Percentiles rank a stretch among this genome's conserved stretches.
phyloP scores from a whole-genome alignment of 2,113 vertebrate genomes.

The Carlito syrichta region DNA sequence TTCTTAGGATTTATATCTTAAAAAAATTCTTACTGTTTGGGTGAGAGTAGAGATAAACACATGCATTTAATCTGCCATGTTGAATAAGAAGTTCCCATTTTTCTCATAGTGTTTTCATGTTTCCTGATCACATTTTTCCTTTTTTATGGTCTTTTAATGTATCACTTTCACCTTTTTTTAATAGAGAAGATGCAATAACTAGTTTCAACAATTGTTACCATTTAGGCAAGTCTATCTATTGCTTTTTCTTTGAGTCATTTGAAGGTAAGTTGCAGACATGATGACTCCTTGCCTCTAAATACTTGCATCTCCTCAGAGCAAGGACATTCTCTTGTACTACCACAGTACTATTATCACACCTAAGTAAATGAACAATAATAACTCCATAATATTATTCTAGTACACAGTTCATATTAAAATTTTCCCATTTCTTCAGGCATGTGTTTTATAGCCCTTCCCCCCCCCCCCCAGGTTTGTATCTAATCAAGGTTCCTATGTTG shows the following conservation, averaged over 20 bases:
- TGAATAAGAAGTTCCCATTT: neutral
- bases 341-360: neutral
- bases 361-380: neutral
- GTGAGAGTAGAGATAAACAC: neutral
- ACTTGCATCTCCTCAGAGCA: neutral
- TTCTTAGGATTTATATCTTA: neutral
- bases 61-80: neutral
- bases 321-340: neutral
- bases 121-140: neutral
- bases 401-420: neutral
- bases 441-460: neutral
- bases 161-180: neutral
- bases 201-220: neutral
- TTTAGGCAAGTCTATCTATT: neutral
- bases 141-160: neutral
- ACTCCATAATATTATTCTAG: no score
- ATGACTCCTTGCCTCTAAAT: neutral
- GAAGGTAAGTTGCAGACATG: neutral
- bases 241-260: neutral
- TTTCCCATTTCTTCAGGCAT: neutral
- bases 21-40: neutral
- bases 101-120: neutral
- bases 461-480: neutral
- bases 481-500: neutral
- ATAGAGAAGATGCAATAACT: neutral